Evolutionary conservation across 2,888 invertebrate genomes (phyloP).

Genomic region (Lomographa bimaculata): DNA sequence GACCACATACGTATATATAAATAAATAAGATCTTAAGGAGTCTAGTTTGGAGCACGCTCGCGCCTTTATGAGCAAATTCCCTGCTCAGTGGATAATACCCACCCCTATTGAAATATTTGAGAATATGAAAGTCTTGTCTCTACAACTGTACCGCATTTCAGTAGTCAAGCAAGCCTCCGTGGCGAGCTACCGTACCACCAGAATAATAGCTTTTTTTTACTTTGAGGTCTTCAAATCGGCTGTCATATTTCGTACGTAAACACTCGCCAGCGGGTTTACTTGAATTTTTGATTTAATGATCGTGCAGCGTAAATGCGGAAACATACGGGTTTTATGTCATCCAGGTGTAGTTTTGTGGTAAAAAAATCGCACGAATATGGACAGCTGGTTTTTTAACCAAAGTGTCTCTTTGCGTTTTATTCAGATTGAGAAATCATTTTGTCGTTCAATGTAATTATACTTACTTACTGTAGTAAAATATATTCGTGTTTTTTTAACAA

Average conservation of each 20-base stretch:
- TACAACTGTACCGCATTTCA: slow-evolving; percentile 47
- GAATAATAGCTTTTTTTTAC: slow-evolving; percentile 74
- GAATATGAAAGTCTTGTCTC: too few relatives aligned
- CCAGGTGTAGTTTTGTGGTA: slow-evolving; percentile 5
- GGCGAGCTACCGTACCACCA: slow-evolving; percentile 56
- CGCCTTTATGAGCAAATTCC: too few relatives aligned
- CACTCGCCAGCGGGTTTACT: slow-evolving; percentile 29
- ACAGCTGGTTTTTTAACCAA: slow-evolving; percentile 4
- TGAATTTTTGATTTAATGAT: slow-evolving; percentile 34
- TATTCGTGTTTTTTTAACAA: too few relatives aligned
- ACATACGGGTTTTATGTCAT: slow-evolving; percentile 16
- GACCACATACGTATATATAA: too few relatives aligned
- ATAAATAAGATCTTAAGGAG: too few relatives aligned
- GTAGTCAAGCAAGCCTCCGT: slow-evolving; percentile 45
- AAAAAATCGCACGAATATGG: slow-evolving; percentile 1
- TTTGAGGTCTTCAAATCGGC: slow-evolving; percentile 54
- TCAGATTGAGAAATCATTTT: too few relatives aligned
- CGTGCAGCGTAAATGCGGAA: slow-evolving; percentile 12
- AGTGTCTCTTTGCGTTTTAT: too few relatives aligned
- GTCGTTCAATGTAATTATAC: too few relatives aligned
- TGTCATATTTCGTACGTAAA: slow-evolving; percentile 58
- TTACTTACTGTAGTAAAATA: too few relatives aligned
- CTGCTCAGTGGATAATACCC: too few relatives aligned
- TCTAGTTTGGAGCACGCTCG: too few relatives aligned
- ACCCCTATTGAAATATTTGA: too few relatives aligned